Conservation (phyloP, 2,113 vertebrate species). For the Micronycteris hirsuta region DNA sequence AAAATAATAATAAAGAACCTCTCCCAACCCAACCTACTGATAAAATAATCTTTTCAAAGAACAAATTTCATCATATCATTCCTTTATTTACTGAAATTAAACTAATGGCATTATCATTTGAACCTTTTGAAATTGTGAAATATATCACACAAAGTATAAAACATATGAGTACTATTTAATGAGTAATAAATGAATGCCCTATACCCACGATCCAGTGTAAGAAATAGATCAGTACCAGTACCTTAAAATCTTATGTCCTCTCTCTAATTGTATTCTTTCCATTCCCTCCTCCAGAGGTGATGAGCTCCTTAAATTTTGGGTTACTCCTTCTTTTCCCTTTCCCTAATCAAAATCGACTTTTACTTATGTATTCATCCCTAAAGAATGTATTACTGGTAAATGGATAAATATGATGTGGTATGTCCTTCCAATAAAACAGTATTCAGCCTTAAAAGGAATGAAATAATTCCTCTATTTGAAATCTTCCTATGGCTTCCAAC, state of each 20-base stretch:
- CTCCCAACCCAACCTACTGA: background rate
- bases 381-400: background rate
- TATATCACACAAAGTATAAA: background rate
- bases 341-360: background rate
- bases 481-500: background rate
- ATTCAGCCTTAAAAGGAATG: background rate
- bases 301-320: background rate
- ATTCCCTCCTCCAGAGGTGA: background rate
- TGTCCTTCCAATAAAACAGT: background rate
- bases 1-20: too few species aligned
- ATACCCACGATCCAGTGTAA: background rate
- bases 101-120: background rate
- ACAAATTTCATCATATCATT: background rate
- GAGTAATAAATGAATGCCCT: background rate
- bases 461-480: conserved; percentile 4
- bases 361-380: background rate
- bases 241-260: background rate
- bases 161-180: background rate
- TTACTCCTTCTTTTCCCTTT: background rate
- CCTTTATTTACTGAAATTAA: background rate
- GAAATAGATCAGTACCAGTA: background rate
- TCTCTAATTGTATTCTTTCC: background rate
- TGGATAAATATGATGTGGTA: background rate
- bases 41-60: background rate
- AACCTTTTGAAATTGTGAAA: background rate